Conservation (phyloP, 2,797 vertebrate species). For the Mormyrus hasselquistii region DNA sequence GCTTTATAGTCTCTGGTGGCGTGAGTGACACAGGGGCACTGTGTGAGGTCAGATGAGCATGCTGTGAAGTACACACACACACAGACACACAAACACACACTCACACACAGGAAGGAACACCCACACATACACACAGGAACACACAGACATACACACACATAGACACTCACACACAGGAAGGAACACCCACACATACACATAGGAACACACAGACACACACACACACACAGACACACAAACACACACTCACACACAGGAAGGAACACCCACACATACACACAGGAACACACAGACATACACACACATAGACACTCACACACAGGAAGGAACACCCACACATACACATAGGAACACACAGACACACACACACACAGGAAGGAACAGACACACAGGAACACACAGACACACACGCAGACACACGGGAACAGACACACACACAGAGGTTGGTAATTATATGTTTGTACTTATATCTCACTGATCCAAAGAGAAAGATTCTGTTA, state of each 20-base stretch:
- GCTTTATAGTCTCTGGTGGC: background rate
- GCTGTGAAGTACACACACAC: background rate
- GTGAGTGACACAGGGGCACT: background rate
- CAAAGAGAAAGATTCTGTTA: background rate
- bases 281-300: no score
- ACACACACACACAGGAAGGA: no score
- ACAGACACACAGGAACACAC: conserved; percentile 48
- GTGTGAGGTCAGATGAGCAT: background rate
- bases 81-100: conserved; percentile 45
- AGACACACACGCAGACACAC: conserved; percentile 56
- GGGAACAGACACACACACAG: conserved; percentile 40
- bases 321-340: no score
- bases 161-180: no score
- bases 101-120: no score
- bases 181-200: no score
- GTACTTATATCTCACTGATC: background rate
- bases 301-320: no score
- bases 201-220: background rate
- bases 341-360: no score
- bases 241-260: no score
- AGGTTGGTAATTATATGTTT: background rate
- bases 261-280: no score
- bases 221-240: conserved; percentile 48
- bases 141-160: no score
- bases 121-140: no score